phyloP scores from a whole-genome alignment of 2,888 invertebrate species.

The Metopia argyrocephala region DNA sequence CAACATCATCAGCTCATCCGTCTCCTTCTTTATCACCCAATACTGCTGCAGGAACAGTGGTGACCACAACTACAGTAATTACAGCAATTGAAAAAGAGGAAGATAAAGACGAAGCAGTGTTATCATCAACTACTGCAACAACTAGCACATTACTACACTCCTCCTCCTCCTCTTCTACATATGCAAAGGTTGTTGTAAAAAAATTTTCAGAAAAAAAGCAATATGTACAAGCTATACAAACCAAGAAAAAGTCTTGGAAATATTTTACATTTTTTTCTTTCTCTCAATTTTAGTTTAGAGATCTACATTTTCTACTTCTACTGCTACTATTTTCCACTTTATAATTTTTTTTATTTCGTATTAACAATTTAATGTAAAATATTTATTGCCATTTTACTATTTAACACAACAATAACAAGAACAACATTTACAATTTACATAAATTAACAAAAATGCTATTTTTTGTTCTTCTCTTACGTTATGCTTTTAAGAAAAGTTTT shows the following conservation, averaged over 20 bases:
- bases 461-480: background rate
- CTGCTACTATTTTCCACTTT: background rate
- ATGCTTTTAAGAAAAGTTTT: background rate
- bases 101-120: too few species aligned
- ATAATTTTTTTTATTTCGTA: background rate
- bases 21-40: background rate
- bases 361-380: slow-evolving; percentile 27
- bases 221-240: background rate
- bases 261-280: background rate
- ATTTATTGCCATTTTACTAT: slow-evolving; percentile 37
- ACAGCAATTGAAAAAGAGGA: too few species aligned
- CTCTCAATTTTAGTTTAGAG: slow-evolving; percentile 38
- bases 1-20: slow-evolving; percentile 36
- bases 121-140: too few species aligned
- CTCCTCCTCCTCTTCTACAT: background rate
- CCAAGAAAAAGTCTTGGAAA: background rate
- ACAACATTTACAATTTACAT: background rate
- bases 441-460: slow-evolving; percentile 46
- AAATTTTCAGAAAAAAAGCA: background rate
- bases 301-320: slow-evolving; percentile 9
- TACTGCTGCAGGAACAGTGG: too few species aligned
- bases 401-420: slow-evolving; percentile 18
- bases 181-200: slow-evolving; percentile 58
- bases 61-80: too few species aligned
- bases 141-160: background rate